phyloP scores from a whole-genome alignment of 2,113 vertebrate genomes.

The Python bivittatus region DNA sequence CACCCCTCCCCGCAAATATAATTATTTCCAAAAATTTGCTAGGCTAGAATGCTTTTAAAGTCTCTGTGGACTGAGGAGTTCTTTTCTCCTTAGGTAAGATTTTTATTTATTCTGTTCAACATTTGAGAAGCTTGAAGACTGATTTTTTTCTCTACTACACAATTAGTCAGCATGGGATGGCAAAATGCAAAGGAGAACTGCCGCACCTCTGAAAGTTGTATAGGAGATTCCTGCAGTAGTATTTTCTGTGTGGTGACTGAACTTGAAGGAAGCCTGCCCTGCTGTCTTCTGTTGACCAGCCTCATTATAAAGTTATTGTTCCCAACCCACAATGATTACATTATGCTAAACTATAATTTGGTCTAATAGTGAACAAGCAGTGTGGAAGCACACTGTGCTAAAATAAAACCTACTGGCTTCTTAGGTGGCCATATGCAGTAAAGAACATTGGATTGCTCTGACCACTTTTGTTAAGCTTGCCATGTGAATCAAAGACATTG shows the following conservation, averaged over 20 bases:
- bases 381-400: no score
- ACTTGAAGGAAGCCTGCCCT: not conserved
- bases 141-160: no score
- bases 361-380: no score
- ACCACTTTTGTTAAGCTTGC: no score
- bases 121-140: not conserved
- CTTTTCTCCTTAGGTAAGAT: not conserved
- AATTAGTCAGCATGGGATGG: not conserved
- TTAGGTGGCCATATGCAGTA: no score
- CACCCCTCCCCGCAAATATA: slow-evolving; percentile 16
- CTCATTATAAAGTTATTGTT: not conserved
- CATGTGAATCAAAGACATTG: no score
- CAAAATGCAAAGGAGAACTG: not conserved
- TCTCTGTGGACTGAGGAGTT: not conserved
- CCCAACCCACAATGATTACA: not conserved
- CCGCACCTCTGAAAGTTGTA: not conserved
- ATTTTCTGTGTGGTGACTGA: not conserved
- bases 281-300: not conserved
- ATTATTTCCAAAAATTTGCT: slow-evolving; percentile 11
- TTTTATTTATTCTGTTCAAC: not conserved
- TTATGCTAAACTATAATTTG: no score
- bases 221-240: not conserved
- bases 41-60: not conserved
- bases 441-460: no score
- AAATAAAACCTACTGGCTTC: no score